Evolutionary conservation across 2,113 vertebrate genomes (phyloP), one percentile per base, ranked within the genome.

Genomic region (Crotophaga sulcirostris): DNA sequence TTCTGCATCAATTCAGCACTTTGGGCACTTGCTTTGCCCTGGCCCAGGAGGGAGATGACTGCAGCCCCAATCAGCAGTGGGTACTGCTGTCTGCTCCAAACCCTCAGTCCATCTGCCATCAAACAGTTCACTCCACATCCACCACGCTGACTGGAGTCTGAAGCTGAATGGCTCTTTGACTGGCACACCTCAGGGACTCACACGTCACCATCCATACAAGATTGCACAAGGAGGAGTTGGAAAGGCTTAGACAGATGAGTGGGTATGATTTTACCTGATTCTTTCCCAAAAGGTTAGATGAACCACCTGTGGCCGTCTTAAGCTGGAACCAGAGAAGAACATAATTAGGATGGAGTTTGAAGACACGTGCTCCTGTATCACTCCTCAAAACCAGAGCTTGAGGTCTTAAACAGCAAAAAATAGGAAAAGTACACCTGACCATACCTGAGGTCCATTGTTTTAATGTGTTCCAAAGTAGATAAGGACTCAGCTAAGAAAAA

Each of bases 371-470:
- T 78, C 47, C n/a, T 67, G 9, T 55, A 34, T 55, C 9, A 14
- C 31, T 58, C 51, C 49, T 64, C 51, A 85, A 70, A 74, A 20
- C 0, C 54, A 73, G 16, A 58, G n/a, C 7, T 2, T 45, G 36
- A 72, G 14, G 36, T 75, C 55, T 56, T 47, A 58, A 69, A 75
- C 5, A n/a, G 44, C 14, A 70, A 73, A 81, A 10, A 84, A 16
- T 2, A 52, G 16, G 29, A 62, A 63, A 44, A n/a, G 9, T 33
- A 24, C 78, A 89, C n/a, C 56, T 26, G 36, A 60, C 29, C 94
- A 25, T 98, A 99, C 99, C 98, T 98, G 93, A 98, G 75, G 31
- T 97, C 90, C 87, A 99, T 34, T 60, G 97, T 96, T 52, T 86
- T 92, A 55, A 98, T 47, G 87, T 84, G 94, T 66, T 66, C 56